These are phyloP conservation scores for Sterrhoptilus dennistouni DNA, from an alignment of 2,113 vertebrate genomes.

Conservation along the genomic window DNA sequence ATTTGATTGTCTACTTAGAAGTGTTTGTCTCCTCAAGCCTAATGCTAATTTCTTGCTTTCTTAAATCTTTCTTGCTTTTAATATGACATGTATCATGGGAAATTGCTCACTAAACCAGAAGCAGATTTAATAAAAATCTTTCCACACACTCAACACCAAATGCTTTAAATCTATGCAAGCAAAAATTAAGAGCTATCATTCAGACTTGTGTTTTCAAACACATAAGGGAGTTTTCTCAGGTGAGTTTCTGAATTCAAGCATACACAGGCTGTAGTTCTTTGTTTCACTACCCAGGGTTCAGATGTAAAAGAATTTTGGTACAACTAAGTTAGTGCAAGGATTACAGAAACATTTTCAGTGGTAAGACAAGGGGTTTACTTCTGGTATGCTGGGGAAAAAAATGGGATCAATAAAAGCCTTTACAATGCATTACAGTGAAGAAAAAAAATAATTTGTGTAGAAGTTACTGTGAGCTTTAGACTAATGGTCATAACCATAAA, in stretches of 20 bases:
- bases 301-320: not conserved
- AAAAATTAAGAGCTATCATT: slow-evolving; percentile 12
- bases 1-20: not conserved
- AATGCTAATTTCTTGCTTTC: not conserved
- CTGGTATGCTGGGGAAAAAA: not conserved
- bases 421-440: slow-evolving; percentile 14
- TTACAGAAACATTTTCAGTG: slow-evolving; percentile 51
- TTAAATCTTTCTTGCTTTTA: not conserved
- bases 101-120: not conserved
- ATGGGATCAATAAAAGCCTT: slow-evolving; percentile 53
- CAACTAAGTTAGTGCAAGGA: not conserved
- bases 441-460: slow-evolving; percentile 67
- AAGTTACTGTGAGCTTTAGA: slow-evolving; percentile 53
- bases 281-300: not conserved
- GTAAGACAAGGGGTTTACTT: slow-evolving; percentile 17
- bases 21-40: not conserved
- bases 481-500: slow-evolving; percentile 61
- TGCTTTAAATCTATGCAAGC: not conserved
- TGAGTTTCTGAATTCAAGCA: not conserved
- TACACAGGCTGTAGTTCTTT: not conserved
- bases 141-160: not conserved
- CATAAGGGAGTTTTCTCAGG: not conserved
- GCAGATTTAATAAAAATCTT: slow-evolving; percentile 1
- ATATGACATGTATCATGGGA: not conserved
- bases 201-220: not conserved